These are phyloP conservation scores for Byasa hedistus DNA, from an alignment of 2,888 invertebrate genomes.

Conservation along the genomic window DNA sequence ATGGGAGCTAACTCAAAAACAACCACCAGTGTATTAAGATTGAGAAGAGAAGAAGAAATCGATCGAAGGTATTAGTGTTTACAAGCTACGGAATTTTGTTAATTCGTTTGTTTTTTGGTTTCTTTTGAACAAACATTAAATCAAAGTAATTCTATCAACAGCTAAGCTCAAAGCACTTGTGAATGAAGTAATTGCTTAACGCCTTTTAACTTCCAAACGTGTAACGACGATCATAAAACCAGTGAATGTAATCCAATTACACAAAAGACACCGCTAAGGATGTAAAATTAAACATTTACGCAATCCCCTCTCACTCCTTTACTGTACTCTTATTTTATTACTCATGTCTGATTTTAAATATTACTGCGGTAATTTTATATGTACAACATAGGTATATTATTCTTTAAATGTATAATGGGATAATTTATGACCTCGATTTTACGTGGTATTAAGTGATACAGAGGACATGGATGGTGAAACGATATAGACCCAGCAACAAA, in stretches of 20 bases:
- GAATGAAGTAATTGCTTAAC: slow-evolving; percentile 18
- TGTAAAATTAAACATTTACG: slow-evolving; percentile 23
- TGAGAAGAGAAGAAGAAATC: too few relatives aligned
- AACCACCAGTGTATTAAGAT: not conserved
- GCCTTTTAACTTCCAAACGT: slow-evolving; percentile 7
- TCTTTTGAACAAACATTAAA: not conserved
- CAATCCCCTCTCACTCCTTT: slow-evolving; percentile 13
- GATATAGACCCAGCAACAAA: too few relatives aligned
- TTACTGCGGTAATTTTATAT: not conserved
- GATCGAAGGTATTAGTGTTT: not conserved
- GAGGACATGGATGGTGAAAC: too few relatives aligned
- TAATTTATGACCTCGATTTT: too few relatives aligned
- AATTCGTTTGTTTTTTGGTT: not conserved
- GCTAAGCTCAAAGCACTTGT: not conserved
- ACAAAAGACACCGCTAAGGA: slow-evolving; percentile 26
- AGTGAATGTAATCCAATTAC: slow-evolving; percentile 25
- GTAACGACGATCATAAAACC: slow-evolving; percentile 23
- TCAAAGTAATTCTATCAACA: not conserved
- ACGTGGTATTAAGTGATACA: too few relatives aligned
- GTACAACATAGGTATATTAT: not conserved
- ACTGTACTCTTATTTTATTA: not conserved
- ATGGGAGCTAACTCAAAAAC: too few relatives aligned
- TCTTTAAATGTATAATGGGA: not conserved
- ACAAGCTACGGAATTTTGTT: not conserved
- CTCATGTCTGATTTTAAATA: not conserved